phyloP scores from a whole-genome alignment of 2,888 invertebrate genomes.

The Clistopyga incitator region DNA sequence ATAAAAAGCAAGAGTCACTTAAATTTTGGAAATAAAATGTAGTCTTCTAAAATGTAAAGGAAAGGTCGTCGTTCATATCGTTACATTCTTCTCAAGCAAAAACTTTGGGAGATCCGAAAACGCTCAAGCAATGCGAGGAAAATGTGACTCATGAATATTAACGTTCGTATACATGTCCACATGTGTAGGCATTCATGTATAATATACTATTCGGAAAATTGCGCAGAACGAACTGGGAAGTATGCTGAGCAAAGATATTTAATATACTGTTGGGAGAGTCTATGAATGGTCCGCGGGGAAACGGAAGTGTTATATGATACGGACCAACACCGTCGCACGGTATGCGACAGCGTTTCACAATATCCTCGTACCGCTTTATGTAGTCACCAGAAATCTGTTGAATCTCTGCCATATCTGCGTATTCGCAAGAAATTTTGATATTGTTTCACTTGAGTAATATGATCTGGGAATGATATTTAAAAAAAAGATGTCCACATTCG shows the following conservation, averaged over 20 bases:
- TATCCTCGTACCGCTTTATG: slow-evolving; percentile 31
- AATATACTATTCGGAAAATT: not conserved
- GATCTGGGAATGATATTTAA: not conserved
- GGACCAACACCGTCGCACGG: slow-evolving; percentile 2
- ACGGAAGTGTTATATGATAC: not conserved
- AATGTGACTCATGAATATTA: no score
- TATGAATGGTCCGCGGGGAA: not conserved
- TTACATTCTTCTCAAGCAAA: no score
- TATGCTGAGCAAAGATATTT: slow-evolving; percentile 38
- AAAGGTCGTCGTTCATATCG: no score
- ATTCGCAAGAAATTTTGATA: slow-evolving; percentile 1
- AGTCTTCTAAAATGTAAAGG: no score
- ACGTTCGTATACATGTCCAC: not conserved
- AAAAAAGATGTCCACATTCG: not conserved
- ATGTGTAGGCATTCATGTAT: not conserved
- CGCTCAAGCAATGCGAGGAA: no score
- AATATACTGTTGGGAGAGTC: slow-evolving; percentile 34
- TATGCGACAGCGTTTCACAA: slow-evolving; percentile 16
- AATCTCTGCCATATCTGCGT: slow-evolving; percentile 16
- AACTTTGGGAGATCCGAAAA: no score
- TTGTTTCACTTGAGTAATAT: slow-evolving; percentile 22
- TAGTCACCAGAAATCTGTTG: slow-evolving; percentile 49
- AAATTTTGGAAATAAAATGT: no score
- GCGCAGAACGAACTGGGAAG: not conserved
- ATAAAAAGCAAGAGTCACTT: no score